Base-by-base conservation (phyloP, 2,888 invertebrate genomes). In the Mermis nigrescens region DNA sequence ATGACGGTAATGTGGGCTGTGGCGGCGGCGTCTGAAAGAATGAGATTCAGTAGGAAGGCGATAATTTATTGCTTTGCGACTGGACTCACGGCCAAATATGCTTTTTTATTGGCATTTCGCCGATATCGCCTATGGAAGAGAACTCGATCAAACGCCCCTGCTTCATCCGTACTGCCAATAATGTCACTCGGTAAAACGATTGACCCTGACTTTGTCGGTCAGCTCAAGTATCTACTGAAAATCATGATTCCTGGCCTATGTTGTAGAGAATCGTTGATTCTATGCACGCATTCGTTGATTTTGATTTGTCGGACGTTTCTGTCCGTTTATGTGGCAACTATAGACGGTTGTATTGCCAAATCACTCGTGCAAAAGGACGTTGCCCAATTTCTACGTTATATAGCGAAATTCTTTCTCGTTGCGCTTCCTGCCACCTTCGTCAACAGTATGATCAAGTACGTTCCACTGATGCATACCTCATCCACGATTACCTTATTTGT, bases 401-500 rank as follows among this genome's bases (percentile, higher is more conserved):
- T 95, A 28, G 75, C 84, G 3, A 85, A 90, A 71, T 98, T 94
- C 94, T 83, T 98, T 70, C 82, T 85, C 1, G 86, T 95, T 55
- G 94, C 95, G 0, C 78, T 95, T 2, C 95, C 95, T 0, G 95
- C 95, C 0, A 95, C 95, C 0, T 92, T 95, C 74, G 83, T 95
- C 68, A 98, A 98, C 76, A 91, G 91, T 62, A 84, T 91, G 79
- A 95, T 98, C 68, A n/a, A n/a, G n/a, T n/a, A n/a, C n/a, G n/a
- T n/a, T n/a, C n/a, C 80, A 68, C 45, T 45, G 45, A n/a, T 45
- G 45, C 12, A 19, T 45, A n/a, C n/a, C n/a, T n/a, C n/a, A n/a
- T n/a, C n/a, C n/a, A n/a, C n/a, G n/a, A n/a, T n/a, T n/a, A n/a
- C 45, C 45, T 45, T 12, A 45, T 19, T 12, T 45, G n/a, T 12